These are phyloP conservation scores for Panagrolaimus sp. DNA, from an alignment of 1,140 invertebrate genomes.

Conservation along the genomic window DNA sequence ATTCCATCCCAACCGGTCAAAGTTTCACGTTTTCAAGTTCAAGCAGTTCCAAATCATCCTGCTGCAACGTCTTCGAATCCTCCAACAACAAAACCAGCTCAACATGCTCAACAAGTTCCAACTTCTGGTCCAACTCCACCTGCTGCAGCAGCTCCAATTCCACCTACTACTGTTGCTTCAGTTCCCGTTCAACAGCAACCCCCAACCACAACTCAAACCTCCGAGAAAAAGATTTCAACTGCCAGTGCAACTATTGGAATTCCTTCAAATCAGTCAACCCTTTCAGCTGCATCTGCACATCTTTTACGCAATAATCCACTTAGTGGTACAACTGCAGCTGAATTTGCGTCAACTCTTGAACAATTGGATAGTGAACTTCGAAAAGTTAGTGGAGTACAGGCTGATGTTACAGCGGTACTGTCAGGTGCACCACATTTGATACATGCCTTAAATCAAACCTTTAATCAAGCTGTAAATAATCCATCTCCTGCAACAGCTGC, in stretches of 20 bases:
- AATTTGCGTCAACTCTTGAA: constrained; percentile 15
- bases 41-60: constrained; percentile 16
- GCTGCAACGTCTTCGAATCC: not conserved
- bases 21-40: constrained; percentile 31
- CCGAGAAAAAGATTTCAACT: constrained; percentile 27
- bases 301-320: constrained; percentile 2
- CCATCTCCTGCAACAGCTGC: constrained; percentile 12
- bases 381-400: constrained; percentile 39
- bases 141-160: not conserved
- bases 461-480: not conserved
- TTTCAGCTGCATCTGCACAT: constrained; percentile 17
- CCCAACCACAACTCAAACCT: not conserved
- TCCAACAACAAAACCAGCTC: not conserved
- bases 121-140: not conserved
- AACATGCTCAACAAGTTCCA: not conserved
- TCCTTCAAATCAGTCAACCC: constrained; percentile 15
- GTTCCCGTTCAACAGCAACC: not conserved
- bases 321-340: not conserved
- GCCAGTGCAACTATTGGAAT: constrained; percentile 16
- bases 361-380: constrained; percentile 33
- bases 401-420: not conserved
- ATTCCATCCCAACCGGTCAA: not conserved
- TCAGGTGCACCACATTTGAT: not conserved
- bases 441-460: constrained; percentile 15
- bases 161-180: constrained; percentile 20